These are phyloP conservation scores for Drosophila ironensis DNA, from an alignment of 1,140 invertebrate genomes.

Conservation along the genomic window DNA sequence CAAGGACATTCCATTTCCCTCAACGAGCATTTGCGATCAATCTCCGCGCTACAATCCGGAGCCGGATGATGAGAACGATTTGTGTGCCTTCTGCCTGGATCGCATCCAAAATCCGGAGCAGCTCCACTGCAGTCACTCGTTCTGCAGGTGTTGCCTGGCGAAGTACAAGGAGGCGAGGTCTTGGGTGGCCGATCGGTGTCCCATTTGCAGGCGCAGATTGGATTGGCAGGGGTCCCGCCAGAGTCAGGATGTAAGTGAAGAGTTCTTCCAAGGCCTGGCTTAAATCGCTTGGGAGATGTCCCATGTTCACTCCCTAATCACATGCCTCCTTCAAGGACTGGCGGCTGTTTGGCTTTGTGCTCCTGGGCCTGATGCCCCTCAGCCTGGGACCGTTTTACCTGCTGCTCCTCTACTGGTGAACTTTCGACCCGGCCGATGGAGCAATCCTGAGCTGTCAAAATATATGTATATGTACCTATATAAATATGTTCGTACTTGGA, in stretches of 20 bases:
- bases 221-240: not conserved
- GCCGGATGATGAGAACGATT: conserved; percentile 13
- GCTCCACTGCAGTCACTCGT: conserved; percentile 44
- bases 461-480: conserved; percentile 10
- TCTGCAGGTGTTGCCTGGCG: conserved; percentile 45
- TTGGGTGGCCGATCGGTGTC: conserved; percentile 48
- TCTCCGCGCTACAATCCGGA: not conserved
- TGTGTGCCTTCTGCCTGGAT: conserved; percentile 54
- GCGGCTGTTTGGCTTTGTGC: conserved; percentile 12
- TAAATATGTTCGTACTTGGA: conserved; percentile 20
- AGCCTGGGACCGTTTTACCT: conserved; percentile 48
- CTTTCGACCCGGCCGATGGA: not conserved
- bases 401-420: conserved; percentile 54
- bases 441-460: not conserved
- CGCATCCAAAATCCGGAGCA: conserved; percentile 27
- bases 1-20: too few species aligned
- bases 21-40: too few species aligned
- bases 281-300: too few species aligned
- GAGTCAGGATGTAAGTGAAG: not conserved
- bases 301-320: not conserved
- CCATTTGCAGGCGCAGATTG: conserved; percentile 43
- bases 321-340: conserved; percentile 9
- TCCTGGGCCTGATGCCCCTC: conserved; percentile 10
- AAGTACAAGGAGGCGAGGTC: conserved; percentile 35
- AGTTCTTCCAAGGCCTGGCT: not conserved